Evolutionary conservation across 1,140 invertebrate species (phyloP), one percentile per base, ranked within the genome.

Genomic region (Saxidomus purpurata): DNA sequence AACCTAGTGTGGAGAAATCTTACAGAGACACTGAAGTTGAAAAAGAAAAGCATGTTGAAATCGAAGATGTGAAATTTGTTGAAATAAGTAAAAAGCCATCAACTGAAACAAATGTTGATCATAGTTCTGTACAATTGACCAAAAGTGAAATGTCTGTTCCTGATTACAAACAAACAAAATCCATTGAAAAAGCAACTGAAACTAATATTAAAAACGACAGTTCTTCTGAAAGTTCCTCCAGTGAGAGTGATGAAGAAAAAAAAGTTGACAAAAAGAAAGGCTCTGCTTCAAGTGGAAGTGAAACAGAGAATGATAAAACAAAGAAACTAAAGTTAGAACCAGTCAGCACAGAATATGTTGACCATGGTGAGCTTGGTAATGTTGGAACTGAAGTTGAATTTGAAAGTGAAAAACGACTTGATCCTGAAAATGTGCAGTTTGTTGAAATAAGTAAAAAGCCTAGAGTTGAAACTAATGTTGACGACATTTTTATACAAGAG

Each of bases 381-480:
- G 13, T 15, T 15, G 49, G 38, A 4, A 9, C 31, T 34, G 28
- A 1, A 11, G 22, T 9, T 61, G 52, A 59, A 61, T 0, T n/a
- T 49, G 49, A 82, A 15, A 28, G 17, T 8, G 49, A 31, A 19
- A n/a, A 49, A 31, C 34, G 61, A 11, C 22, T 0, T 8, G 8
- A 36, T 22, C 31, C 22, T 22, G 55, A 55, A 59, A 40, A 63
- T 59, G 49, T 36, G n/a, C 4, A 55, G 34, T n/a, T 40, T 43
- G 15, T 76, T 76, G 38, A 40, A 40, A 67, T 67, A 34, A 36
- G 3, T 31, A 74, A 74, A 74, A 28, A 6, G 19, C 36, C 36
- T 13, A 8, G 36, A 40, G 47, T 13, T 22, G 55, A 83, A 67
- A 84, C 82, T 49, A 69, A 84, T 84, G 67, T 84, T 71, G 82